These are phyloP conservation scores for Caenorhabditis sp. DNA, from an alignment of 2,888 invertebrate genomes.

Conservation along the genomic window DNA sequence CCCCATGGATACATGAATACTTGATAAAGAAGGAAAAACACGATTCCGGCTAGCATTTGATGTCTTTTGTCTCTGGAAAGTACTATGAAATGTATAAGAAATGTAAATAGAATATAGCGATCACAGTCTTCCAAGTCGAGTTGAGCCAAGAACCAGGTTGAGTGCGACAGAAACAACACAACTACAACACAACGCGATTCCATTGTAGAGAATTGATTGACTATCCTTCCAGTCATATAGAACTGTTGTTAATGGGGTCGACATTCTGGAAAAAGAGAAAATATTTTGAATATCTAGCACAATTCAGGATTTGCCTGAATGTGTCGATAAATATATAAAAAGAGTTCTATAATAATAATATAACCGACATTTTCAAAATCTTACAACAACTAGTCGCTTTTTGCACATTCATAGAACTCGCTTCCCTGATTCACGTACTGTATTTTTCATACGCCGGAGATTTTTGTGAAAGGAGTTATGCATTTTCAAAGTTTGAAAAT, in stretches of 20 bases:
- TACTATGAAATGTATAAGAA: not conserved
- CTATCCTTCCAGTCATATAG: slow-evolving; percentile 51
- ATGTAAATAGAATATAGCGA: not conserved
- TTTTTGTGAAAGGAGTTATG: too few species aligned
- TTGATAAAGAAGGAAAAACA: slow-evolving; percentile 30
- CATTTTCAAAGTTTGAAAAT: too few species aligned
- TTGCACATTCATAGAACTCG: too few species aligned
- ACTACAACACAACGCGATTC: slow-evolving; percentile 36
- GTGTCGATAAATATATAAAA: too few species aligned
- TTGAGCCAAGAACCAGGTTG: slow-evolving; percentile 41
- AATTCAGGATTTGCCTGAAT: too few species aligned
- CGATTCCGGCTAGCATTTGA: slow-evolving; percentile 47
- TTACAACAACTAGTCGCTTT: too few species aligned
- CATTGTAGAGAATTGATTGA: slow-evolving; percentile 49
- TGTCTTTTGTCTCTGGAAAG: slow-evolving; percentile 35
- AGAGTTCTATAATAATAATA: too few species aligned
- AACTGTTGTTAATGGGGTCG: slow-evolving; percentile 48
- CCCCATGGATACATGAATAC: slow-evolving; percentile 31
- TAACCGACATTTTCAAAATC: too few species aligned
- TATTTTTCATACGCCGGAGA: too few species aligned
- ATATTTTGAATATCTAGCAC: not conserved
- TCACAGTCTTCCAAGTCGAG: slow-evolving; percentile 47
- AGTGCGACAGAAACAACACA: slow-evolving; percentile 42
- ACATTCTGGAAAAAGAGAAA: slow-evolving; percentile 22
- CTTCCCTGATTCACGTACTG: too few species aligned